phyloP scores from a whole-genome alignment of 1,140 invertebrate species.

The Tetragnatha versicolor region DNA sequence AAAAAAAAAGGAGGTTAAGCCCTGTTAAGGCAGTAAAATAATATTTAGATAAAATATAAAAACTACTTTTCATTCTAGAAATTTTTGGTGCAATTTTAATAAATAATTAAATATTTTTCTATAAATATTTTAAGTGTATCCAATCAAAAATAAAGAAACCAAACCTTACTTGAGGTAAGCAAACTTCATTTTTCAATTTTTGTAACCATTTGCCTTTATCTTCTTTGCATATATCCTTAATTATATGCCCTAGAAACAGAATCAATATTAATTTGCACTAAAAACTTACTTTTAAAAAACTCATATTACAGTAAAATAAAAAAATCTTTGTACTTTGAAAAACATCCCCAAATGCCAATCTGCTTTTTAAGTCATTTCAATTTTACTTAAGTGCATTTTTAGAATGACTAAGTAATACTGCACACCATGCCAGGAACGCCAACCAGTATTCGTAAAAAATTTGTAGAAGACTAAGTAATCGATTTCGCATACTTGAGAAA shows the following conservation, averaged over 20 bases:
- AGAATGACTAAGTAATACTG: too few relatives aligned
- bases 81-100: background rate
- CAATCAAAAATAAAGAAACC: background rate
- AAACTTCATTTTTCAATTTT: conserved; percentile 58
- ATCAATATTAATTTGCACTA: conserved; percentile 32
- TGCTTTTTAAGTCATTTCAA: too few relatives aligned
- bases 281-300: too few relatives aligned
- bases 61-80: background rate
- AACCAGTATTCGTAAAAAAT: too few relatives aligned
- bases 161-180: conserved; percentile 56
- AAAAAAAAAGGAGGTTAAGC: background rate
- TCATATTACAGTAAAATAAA: too few relatives aligned
- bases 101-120: background rate
- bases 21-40: background rate
- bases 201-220: conserved; percentile 64
- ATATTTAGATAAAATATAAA: background rate
- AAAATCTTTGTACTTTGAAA: too few relatives aligned
- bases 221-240: conserved; percentile 66
- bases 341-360: too few relatives aligned
- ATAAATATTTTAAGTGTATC: background rate
- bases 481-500: too few relatives aligned
- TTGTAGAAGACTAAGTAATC: too few relatives aligned
- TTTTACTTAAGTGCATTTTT: too few relatives aligned
- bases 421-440: too few relatives aligned
- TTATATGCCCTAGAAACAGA: conserved; percentile 66